Conservation (phyloP, 64 coral and sea anemone species). For the Actinia tenebrosa region DNA sequence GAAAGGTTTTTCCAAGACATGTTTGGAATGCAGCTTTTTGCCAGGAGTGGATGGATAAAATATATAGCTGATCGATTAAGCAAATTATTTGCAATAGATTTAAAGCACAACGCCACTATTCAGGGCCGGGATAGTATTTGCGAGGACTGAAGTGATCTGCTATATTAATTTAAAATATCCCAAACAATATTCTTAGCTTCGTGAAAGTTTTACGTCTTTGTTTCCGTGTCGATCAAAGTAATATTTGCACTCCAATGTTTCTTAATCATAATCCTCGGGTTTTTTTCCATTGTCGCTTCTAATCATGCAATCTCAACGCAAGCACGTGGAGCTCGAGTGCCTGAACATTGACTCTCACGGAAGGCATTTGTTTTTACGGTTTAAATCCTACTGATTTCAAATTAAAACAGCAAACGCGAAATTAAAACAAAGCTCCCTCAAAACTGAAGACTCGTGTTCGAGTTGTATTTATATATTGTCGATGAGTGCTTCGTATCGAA, state of each 20-base stretch:
- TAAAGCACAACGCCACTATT: too few species aligned
- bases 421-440: not conserved
- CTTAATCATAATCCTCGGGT: not conserved
- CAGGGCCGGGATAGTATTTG: too few species aligned
- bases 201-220: not conserved
- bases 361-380: not conserved
- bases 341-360: not conserved
- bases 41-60: too few species aligned
- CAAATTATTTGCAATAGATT: too few species aligned
- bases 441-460: too few species aligned
- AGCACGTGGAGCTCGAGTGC: conserved; percentile 1
- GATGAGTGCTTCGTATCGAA: too few species aligned
- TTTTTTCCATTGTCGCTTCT: not conserved
- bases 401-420: not conserved
- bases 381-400: not conserved
- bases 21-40: too few species aligned
- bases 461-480: too few species aligned
- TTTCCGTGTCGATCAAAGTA: not conserved
- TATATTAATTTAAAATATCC: too few species aligned
- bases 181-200: not conserved
- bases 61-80: too few species aligned
- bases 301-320: not conserved
- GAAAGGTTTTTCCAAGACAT: too few species aligned
- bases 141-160: too few species aligned
- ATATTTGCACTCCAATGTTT: not conserved